Base-by-base conservation (phyloP, 2,113 vertebrate genomes). In the Galbula dea region DNA sequence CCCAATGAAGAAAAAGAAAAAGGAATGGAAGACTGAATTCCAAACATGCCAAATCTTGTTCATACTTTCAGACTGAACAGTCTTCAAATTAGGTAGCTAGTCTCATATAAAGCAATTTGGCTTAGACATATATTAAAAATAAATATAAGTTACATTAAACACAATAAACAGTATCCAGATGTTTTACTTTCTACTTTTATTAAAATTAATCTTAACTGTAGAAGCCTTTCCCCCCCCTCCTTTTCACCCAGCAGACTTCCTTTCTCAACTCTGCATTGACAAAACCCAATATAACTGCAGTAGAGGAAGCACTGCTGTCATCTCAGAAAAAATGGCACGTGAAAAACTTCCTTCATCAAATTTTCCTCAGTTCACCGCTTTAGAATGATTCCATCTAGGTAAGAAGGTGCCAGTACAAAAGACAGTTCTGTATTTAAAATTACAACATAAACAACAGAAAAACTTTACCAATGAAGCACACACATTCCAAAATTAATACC, bases 21-120 rank as follows among this genome's bases (percentile, higher is more conserved):
- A 57, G 45, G 34, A 91, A 68, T 37, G 74, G 80, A 89, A 91
- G 93, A 73, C 63, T 83, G 89, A 97, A 97, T 96, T 92, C 77
- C 67, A 83, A 93, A 88, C 96, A 96, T 96, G 96, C 82, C 46
- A 85, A 87, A 90, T 95, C 97, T 96, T 97, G 97, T 89, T 96
- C 83, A 34, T 58, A 68, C 61, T 36, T 80, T 81, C 86, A 96
- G 41, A 49, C 34, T 81, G 36, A 85, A 86, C 34, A 84, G 74
- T 83, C 73, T 92, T 96, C 89, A 79, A 79, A 94, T 96, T 88
- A 95, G 49, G 71, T 87, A 91, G 45, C 41, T 37, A 51, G 37
- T 29, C 29, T 81, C 92, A 87, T 20, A 68, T 24, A 78, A 75
- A 77, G 41, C 85, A 89, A 69, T 49, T 74, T 78, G 75, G 27